Conservation (phyloP, 1,140 invertebrate species). For the Aphidius ervi region DNA sequence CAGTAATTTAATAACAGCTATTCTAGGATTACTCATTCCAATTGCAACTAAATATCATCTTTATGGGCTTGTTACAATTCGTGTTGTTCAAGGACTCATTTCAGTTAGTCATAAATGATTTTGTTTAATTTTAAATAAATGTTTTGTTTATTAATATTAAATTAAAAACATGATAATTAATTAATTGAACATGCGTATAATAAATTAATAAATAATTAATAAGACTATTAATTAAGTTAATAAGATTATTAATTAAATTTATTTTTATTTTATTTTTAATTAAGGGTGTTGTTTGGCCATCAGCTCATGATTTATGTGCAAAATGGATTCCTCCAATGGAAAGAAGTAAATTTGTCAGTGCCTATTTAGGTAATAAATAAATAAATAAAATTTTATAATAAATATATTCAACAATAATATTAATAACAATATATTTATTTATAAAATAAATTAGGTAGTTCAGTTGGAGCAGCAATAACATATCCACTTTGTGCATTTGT, state of each 20-base stretch:
- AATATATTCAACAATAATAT: too few species aligned
- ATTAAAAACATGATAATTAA: not conserved
- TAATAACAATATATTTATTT: too few species aligned
- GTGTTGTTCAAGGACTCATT: slow-evolving; percentile 69
- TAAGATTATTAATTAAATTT: slow-evolving; percentile 34
- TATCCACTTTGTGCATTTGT: slow-evolving; percentile 67
- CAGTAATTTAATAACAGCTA: slow-evolving; percentile 63
- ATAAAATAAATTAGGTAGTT: slow-evolving; percentile 53
- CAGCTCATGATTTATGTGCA: slow-evolving; percentile 76
- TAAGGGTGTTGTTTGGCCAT: slow-evolving; percentile 81
- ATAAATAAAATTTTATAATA: not conserved
- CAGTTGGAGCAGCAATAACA: slow-evolving; percentile 66
- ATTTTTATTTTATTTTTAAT: too few species aligned
- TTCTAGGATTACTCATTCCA: slow-evolving; percentile 71
- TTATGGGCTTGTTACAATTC: slow-evolving; percentile 58
- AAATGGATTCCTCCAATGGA: slow-evolving; percentile 81
- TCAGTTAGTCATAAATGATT: slow-evolving; percentile 55
- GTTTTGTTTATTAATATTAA: not conserved
- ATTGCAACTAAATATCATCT: slow-evolving; percentile 59
- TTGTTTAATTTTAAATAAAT: slow-evolving; percentile 11
- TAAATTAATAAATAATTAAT: too few species aligned
- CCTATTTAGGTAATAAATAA: slow-evolving; percentile 61
- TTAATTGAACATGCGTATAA: too few species aligned
- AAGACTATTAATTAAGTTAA: slow-evolving; percentile 43
- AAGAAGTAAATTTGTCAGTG: slow-evolving; percentile 68